Evolutionary conservation across 2,113 vertebrate genomes (phyloP), one percentile per base, ranked within the genome.

Genomic region (Neolamprologus longior): DNA sequence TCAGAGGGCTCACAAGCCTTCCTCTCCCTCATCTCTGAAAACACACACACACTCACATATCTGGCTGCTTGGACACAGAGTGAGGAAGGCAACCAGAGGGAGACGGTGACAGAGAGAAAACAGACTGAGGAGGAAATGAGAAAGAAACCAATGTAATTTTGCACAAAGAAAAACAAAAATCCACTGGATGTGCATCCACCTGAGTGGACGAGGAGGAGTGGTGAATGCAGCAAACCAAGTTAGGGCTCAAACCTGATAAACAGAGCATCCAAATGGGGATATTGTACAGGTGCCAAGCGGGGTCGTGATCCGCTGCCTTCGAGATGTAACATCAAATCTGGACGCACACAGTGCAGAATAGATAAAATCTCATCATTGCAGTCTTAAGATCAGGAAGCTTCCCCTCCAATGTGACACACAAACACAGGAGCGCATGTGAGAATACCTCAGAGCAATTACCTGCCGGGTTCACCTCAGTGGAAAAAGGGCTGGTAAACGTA

Each of bases 391-490:
- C 90, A 89, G 85, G 88, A 91, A 88, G 83, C 85, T 31, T 76
- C 81, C 68, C 9, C 68, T 66, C 83, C 6, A 21, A 31, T 19
- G 71, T 78, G 81, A 81, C 86, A 87, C 89, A 82, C 88, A 89
- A 53, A 89, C 86, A 63, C 83, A 13, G 80, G 28, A 9, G 81
- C 86, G 81, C 81, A 84, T 15, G 53, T 15, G 82, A 84, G 88
- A 90, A 89, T 82, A 89, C 28, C 88, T 91, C 79, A 82, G 73
- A 86, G 81, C 54, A 89, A 91, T 91, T 87, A 94, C 81, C 89
- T 87, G 86, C 89, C 17, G 89, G 14, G 35, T 61, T 82, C 73
- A 73, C 86, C 24, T 89, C n/a, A 57, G 57, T 12, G 45, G 42
- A 1, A 5, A 50, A 80, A 68, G 26, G 13, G 37, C 82, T 19